Percentiles rank a stretch among this genome's conserved stretches.
These are phyloP conservation scores for Raja brachyura DNA, from an alignment of 2,113 vertebrate species.

Conservation along the genomic window DNA sequence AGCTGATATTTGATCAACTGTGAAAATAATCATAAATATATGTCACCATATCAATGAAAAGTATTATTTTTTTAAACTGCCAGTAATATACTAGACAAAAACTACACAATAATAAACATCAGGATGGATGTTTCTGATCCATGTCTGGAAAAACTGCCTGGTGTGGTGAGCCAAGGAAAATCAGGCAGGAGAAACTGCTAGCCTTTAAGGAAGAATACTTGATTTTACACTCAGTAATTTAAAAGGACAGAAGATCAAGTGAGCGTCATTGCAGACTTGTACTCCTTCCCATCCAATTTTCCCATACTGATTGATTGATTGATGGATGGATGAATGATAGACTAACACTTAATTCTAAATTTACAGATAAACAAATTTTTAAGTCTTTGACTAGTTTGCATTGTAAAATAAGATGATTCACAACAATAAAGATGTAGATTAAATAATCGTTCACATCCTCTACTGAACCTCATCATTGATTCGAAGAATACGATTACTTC, in stretches of 20 bases:
- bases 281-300: not conserved
- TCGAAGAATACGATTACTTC: not conserved
- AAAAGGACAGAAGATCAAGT: not conserved
- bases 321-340: not conserved
- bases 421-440: not conserved
- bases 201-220: not conserved
- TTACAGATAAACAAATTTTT: not conserved
- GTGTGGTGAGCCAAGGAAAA: not conserved
- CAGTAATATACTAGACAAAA: not conserved
- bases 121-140: not conserved
- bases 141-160: not conserved
- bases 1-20: not conserved
- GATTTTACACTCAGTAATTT: constrained; percentile 1
- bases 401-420: not conserved
- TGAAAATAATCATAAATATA: not conserved
- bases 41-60: not conserved
- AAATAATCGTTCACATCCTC: not conserved
- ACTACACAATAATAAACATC: not conserved
- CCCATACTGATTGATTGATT: not conserved
- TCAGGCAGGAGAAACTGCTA: not conserved
- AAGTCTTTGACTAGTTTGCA: not conserved
- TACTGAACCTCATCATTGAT: not conserved
- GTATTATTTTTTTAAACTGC: not conserved
- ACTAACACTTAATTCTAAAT: not conserved
- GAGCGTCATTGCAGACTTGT: not conserved